Evolutionary conservation across 1,140 invertebrate species (phyloP), one percentile per base, ranked within the genome.

Genomic region (Semibalanus balanoides): DNA sequence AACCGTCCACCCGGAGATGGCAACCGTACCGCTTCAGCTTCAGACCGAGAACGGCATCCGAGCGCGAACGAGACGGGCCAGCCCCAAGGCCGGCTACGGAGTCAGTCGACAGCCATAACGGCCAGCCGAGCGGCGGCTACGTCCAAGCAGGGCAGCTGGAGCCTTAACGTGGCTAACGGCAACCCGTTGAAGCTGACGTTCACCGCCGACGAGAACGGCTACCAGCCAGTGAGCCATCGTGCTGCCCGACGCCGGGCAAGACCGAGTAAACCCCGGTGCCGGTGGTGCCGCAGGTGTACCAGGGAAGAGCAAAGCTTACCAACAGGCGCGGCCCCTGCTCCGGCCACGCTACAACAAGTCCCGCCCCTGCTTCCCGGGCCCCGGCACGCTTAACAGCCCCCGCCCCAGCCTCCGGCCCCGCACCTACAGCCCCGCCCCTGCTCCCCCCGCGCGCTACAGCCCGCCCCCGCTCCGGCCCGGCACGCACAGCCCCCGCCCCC

Each of bases 11-110:
- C 35, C 75, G 30, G n/a, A 14, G 29, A 30, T 17, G 29, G 70
- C 73, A 28, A n/a, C n/a, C 75, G 73, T 28, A 76, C 76, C 40
- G 22, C 9, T n/a, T 76, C 76, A 69, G 30, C 75, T 72, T 76
- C 70, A 70, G 30, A 75, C 43, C 29, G 29, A 75, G 30, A 75
- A 64, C 51, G 51, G 51, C 31, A 75, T 64, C n/a, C 43, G 3
- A 35, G 29, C 29, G 29, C n/a, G 29, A 35, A n/a, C 35, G 35
- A 35, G 35, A n/a, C n/a, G n/a, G 22, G 25, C 31, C 7, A 19
- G 7, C 11, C 51, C 51, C 51, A 64, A 64, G 51, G 51, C 51
- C 51, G 51, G 51, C 51, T 11, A 25, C 51, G 51, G 51, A 7
- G 22, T 1, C 11, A n/a, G n/a, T n/a, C n/a, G 11, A 1, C 51